Base-by-base conservation (phyloP, 2,797 vertebrate species). In the Garrulus glandarius region DNA sequence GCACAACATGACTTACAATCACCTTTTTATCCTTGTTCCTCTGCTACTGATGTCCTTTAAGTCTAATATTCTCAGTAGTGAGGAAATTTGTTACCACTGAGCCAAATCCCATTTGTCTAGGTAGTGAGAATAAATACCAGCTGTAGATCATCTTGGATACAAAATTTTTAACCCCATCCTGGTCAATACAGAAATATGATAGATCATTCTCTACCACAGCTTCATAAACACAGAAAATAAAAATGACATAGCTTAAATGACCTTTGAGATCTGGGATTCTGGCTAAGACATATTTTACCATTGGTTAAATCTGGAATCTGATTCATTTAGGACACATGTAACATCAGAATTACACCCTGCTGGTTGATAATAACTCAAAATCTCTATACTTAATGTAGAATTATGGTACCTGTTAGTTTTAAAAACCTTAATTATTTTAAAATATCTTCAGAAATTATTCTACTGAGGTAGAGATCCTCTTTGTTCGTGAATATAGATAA, bases 121-220 rank as follows among this genome's bases (percentile, higher is more conserved):
- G 57, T 11, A 37, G 76, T 72, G 55, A 86, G 79, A 96, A 84
- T 60, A 94, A 82, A 93, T 92, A 67, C 27, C 67, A 80, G 64
- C 53, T 94, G 57, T 80, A 89, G 52, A 87, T 96, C 64, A 68
- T 87, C 67, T 76, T 80, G 49, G 50, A 74, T 68, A 91, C 43
- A 23, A 90, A 34, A 57, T 89, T 92, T 95, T 95, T 95, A 91
- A 94, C 72, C n/a, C 43, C 26, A 26, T 84, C 46, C n/a, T 76
- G n/a, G 23, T 53, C 49, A 90, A 46, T 29, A 43, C 0, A 1
- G 37, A 56, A 92, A 52, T 21, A 20, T 10, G 15, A 63, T 27
- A 71, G 10, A 34, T 63, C 29, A 29, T 84, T 86, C 13, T 94
- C 24, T 89, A 49, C 19, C 26, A 53, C n/a, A 64, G 34, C 26